Evolutionary conservation across 2,113 vertebrate species (phyloP).

Genomic region (Rattus rattus): DNA sequence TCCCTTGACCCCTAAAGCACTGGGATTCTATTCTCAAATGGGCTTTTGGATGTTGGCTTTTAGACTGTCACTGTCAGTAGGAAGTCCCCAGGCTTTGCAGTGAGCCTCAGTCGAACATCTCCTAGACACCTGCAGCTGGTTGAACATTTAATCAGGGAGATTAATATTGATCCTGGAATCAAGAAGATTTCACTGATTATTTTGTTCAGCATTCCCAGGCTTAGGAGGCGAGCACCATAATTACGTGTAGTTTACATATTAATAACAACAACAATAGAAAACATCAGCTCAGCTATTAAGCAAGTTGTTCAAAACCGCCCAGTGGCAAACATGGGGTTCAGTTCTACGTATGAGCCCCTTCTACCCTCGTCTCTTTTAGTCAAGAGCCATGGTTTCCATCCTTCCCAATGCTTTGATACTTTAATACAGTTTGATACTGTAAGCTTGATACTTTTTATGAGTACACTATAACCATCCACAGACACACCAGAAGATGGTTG

Average conservation of each 20-base stretch:
- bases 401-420: not conserved
- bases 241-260: not conserved
- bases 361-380: not conserved
- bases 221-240: not conserved
- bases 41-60: not conserved
- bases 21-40: not conserved
- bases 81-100: not conserved
- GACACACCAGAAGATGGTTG: too few species aligned
- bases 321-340: not conserved
- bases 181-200: not conserved
- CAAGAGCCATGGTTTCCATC: not conserved
- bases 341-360: not conserved
- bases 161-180: slow-evolving; percentile 36
- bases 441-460: not conserved
- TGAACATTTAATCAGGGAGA: slow-evolving; percentile 37
- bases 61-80: not conserved
- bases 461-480: too few species aligned
- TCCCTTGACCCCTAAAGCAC: not conserved
- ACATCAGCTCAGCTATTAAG: not conserved
- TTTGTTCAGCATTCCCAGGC: not conserved
- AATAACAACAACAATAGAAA: not conserved
- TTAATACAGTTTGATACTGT: not conserved
- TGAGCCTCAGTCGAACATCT: not conserved
- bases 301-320: not conserved
- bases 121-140: not conserved